Conservation (phyloP, 37 sponge, comb jelly and placozoan genomes). For the Petrosia ficiformis region DNA sequence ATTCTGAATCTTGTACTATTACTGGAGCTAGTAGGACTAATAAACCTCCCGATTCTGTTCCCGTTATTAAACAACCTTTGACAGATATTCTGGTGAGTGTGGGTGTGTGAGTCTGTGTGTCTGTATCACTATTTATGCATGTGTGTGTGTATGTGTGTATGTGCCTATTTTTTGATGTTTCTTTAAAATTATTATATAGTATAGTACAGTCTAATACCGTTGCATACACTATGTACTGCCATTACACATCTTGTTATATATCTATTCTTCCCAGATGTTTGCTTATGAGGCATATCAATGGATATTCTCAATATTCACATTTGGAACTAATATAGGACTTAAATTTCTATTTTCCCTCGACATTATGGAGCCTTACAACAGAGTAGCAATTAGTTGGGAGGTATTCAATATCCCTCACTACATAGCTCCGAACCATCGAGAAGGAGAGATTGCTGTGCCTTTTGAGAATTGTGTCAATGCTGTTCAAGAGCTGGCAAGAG, state of each 20-base stretch:
- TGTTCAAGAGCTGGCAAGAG: constrained; percentile 14
- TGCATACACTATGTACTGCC: too few species aligned
- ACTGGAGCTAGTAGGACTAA: constrained; percentile 35
- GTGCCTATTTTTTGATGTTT: too few species aligned
- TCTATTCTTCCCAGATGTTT: too few species aligned
- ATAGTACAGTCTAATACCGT: too few species aligned
- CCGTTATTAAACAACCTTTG: neutral
- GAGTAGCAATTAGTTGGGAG: constrained; percentile 29
- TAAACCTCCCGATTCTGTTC: constrained; percentile 31
- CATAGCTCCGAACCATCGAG: constrained; percentile 18
- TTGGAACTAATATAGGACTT: constrained; percentile 17
- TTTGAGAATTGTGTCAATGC: constrained; percentile 33
- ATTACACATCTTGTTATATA: too few species aligned
- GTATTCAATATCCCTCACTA: constrained; percentile 56
- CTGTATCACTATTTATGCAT: too few species aligned
- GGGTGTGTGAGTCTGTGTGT: neutral
- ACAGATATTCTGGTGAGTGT: constrained; percentile 29
- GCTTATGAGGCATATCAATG: too few species aligned
- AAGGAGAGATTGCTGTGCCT: constrained; percentile 46
- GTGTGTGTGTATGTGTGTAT: neutral
- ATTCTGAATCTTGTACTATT: constrained; percentile 42
- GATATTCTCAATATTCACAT: constrained; percentile 27
- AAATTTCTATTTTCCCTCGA: constrained; percentile 18
- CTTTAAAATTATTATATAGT: too few species aligned
- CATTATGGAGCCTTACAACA: constrained; percentile 24